Evolutionary conservation across 2,888 invertebrate genomes (phyloP), one percentile per base, ranked within the genome.

Genomic region (Hemicrepidius hirtus): DNA sequence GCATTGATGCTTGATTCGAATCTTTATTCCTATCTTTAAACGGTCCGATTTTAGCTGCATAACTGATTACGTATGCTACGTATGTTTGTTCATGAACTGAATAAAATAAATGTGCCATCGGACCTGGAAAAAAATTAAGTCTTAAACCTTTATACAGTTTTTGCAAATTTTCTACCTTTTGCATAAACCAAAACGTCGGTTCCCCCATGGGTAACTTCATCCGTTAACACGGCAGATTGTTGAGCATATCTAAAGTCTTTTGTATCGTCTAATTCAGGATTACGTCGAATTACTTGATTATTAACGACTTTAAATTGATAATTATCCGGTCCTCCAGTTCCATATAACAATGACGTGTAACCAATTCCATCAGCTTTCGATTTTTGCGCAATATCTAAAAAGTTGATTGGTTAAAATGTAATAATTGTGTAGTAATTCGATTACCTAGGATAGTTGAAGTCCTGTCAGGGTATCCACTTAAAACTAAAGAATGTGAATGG

Each of bases 21-120:
- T 28, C 3, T 13, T 55, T 55, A 20, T 10, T 12, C n/a, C n/a
- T 55, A n/a, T 55, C 35, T 28, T 55, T 63, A 18, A 59, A 73
- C 12, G 83, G 87, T 3, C 96, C 95, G 57, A 97, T 90, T 82
- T 93, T 91, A 0, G 95, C 90, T 0, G 97, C 95, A 85, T 95
- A 95, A 0, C 92, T 92, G 76, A 97, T 91, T 0, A 92, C 96
- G 84, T 96, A 93, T 20, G 94, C 94, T 4, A 97, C 94, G 84
- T 95, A 97, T 81, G 93, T 93, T 84, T 98, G 97, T 83, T 98
- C 97, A 83, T 97, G 97, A 0, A 95, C 92, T 44, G 92, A 93
- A 84, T 95, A 94, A 84, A 98, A 95, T 4, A 98, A 87, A 85
- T 97, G 96, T 0, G 96, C 91, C 90, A 92, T 92, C 0, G 98